phyloP scores from a whole-genome alignment of 2,113 vertebrate species.

The Triplophysa rosa region DNA sequence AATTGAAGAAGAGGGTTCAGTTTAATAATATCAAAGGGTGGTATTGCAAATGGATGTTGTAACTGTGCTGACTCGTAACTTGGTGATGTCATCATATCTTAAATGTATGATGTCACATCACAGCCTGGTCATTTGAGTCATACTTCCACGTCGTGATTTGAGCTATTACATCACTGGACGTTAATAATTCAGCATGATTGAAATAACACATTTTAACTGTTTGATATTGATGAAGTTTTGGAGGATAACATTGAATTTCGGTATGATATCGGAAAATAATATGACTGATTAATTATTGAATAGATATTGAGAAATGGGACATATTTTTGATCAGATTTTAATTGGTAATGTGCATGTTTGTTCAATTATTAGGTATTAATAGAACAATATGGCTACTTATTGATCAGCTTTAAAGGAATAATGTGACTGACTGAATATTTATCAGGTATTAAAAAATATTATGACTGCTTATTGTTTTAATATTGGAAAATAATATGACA shows the following conservation, averaged over 20 bases:
- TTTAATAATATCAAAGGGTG: neutral
- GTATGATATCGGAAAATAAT: neutral
- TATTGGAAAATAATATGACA: neutral
- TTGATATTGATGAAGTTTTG: constrained; percentile 62
- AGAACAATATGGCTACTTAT: neutral
- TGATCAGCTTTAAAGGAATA: neutral
- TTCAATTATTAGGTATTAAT: constrained; percentile 65
- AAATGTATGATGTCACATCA: neutral
- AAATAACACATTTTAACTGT: neutral
- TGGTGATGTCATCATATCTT: no score
- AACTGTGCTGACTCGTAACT: neutral
- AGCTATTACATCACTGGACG: neutral
- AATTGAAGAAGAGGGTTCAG: neutral
- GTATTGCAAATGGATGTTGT: neutral
- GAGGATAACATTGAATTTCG: constrained; percentile 66
- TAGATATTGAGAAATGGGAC: neutral
- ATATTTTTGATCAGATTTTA: neutral
- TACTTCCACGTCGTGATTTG: neutral
- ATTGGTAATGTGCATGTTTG: neutral
- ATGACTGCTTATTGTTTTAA: neutral
- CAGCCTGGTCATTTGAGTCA: neutral
- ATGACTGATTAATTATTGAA: neutral
- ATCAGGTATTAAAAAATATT: neutral
- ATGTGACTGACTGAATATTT: neutral
- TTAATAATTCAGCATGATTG: no score